Conservation (phyloP, 2,888 invertebrate genomes). For the Gisinianus flammeolus region DNA sequence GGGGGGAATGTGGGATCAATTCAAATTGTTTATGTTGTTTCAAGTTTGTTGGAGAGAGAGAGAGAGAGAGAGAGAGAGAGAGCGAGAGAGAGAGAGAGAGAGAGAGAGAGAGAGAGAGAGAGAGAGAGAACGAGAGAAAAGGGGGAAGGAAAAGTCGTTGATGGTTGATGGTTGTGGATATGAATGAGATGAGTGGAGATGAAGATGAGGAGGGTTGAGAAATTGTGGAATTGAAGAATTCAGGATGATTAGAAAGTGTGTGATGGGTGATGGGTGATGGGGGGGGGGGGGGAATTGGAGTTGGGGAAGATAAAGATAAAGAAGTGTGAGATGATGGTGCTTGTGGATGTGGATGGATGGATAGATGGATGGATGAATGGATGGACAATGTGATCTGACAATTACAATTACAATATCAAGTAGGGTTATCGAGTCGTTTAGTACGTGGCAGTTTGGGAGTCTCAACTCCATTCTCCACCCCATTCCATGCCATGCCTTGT, state of each 20-base stretch:
- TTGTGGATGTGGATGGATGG: background rate
- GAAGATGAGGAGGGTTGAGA: background rate
- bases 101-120: too few species aligned
- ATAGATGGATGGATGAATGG: constrained; percentile 7
- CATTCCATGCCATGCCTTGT: background rate
- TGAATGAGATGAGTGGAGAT: background rate
- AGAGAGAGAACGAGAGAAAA: too few species aligned
- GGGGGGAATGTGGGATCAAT: constrained; percentile 11
- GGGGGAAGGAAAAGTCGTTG: background rate
- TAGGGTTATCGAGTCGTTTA: constrained; percentile 37
- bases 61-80: too few species aligned
- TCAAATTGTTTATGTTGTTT: too few species aligned
- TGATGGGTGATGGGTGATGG: background rate
- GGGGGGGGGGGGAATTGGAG: background rate
- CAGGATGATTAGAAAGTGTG: background rate
- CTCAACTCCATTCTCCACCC: background rate
- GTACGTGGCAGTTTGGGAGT: constrained; percentile 8
- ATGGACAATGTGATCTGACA: constrained; percentile 44
- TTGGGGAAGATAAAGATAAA: background rate
- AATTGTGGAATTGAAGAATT: background rate
- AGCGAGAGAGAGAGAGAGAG: too few species aligned
- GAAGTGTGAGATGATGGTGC: background rate
- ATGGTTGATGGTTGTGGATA: background rate
- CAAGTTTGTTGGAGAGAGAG: too few species aligned
- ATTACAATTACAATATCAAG: constrained; percentile 46